These are phyloP conservation scores for Haliclona indistincta DNA, from an alignment of 37 sponge, comb jelly and placozoan species.

Conservation along the genomic window DNA sequence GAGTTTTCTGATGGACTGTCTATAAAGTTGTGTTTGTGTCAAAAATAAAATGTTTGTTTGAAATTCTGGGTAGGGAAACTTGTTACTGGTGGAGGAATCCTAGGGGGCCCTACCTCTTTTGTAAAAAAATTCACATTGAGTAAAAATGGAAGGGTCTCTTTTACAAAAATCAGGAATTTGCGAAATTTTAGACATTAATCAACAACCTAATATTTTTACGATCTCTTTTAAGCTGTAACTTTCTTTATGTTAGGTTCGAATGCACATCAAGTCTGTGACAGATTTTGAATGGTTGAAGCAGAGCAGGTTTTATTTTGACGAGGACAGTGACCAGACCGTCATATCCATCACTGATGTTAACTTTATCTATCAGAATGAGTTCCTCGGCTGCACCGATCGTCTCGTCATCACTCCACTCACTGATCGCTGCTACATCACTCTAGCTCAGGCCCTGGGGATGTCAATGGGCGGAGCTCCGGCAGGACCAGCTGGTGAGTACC, in stretches of 20 bases:
- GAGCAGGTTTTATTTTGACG: conserved; percentile 94
- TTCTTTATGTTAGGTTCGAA: conserved; percentile 38
- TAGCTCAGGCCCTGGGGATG: conserved; percentile 98
- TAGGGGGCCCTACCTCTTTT: too few relatives aligned
- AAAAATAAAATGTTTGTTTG: too few relatives aligned
- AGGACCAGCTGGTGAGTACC: conserved; percentile 91
- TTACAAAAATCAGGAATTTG: too few relatives aligned
- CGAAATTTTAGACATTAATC: too few relatives aligned
- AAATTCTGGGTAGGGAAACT: too few relatives aligned
- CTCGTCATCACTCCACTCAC: conserved; percentile 98
- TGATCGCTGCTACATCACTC: conserved; percentile 98
- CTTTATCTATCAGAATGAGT: conserved; percentile 96
- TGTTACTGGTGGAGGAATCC: too few relatives aligned
- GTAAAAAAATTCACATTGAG: too few relatives aligned
- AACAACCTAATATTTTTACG: too few relatives aligned
- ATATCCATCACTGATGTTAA: conserved; percentile 97
- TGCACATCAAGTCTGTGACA: conserved; percentile 75
- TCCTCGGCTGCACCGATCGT: conserved; percentile 95
- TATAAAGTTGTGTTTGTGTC: too few relatives aligned
- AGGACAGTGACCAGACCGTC: conserved; percentile 77
- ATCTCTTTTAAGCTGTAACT: too few relatives aligned
- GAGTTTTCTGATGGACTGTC: too few relatives aligned
- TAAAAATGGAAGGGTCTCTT: too few relatives aligned
- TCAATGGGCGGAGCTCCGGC: conserved; percentile 98
- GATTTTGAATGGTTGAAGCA: conserved; percentile 99